These are phyloP conservation scores for Conus betulinus DNA, from an alignment of 1,140 invertebrate genomes.

Conservation along the genomic window DNA sequence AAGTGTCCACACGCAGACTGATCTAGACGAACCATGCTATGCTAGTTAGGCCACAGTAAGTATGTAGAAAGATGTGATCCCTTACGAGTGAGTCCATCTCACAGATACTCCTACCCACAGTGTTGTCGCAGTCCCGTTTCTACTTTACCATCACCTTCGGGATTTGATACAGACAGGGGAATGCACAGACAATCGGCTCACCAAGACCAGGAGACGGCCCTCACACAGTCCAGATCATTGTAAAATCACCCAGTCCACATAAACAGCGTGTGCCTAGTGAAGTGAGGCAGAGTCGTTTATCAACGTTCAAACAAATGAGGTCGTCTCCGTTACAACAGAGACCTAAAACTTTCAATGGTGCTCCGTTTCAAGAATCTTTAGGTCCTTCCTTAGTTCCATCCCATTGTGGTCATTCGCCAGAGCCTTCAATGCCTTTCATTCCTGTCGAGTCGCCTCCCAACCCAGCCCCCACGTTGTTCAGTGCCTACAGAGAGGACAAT, in stretches of 20 bases:
- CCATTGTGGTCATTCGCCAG: not conserved
- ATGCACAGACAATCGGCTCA: not conserved
- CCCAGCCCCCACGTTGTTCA: not conserved
- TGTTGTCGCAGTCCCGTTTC: not conserved
- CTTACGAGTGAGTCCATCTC: not conserved
- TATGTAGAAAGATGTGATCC: not conserved
- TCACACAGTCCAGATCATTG: not conserved
- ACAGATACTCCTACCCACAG: constrained; percentile 7
- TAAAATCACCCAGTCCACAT: not conserved
- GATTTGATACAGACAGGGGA: not conserved
- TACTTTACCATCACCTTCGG: not conserved
- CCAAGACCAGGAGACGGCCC: not conserved
- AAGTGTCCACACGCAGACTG: not conserved
- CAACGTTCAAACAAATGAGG: not conserved
- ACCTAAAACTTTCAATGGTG: not conserved
- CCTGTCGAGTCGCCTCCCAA: not conserved
- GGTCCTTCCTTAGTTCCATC: not conserved
- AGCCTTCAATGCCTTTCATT: not conserved
- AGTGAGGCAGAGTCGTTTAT: not conserved
- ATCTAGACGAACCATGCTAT: not conserved
- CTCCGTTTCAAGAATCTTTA: not conserved
- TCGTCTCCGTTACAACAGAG: not conserved
- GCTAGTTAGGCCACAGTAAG: not conserved
- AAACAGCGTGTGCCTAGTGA: not conserved
- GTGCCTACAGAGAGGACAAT: not conserved